Percentiles rank a stretch among this genome's conserved stretches.
Conservation (phyloP, 30 jellyfish, hydroid and myxozoan genomes). For the Cassiopea andromeda region DNA sequence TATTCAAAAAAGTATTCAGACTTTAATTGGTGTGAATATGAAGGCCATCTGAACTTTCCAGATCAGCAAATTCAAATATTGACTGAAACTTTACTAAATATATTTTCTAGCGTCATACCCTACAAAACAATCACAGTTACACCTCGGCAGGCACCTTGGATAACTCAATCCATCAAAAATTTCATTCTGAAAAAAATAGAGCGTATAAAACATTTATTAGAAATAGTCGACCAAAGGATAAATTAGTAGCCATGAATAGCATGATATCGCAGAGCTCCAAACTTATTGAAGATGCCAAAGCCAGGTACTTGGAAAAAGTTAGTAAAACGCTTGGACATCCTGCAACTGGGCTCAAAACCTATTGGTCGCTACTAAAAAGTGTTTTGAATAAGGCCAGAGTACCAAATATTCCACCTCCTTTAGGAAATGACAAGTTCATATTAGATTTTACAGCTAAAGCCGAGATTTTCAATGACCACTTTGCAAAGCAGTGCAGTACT, state of each 20-base stretch:
- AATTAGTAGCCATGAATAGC: slow-evolving; percentile 4
- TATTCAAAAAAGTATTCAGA: slow-evolving; percentile 23
- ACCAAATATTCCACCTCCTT: neutral
- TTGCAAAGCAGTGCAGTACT: slow-evolving; percentile 2
- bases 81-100: slow-evolving; percentile 46
- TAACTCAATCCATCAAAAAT: slow-evolving; percentile 34
- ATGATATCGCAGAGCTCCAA: neutral
- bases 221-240: slow-evolving; percentile 30
- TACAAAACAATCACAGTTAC: slow-evolving; percentile 9
- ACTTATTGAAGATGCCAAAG: slow-evolving; percentile 4
- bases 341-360: slow-evolving; percentile 2
- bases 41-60: neutral
- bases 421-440: neutral
- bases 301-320: neutral
- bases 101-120: slow-evolving; percentile 47
- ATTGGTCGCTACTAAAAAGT: slow-evolving; percentile 9
- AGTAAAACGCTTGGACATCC: slow-evolving; percentile 4
- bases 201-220: slow-evolving; percentile 35
- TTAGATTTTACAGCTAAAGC: slow-evolving; percentile 13
- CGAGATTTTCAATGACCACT: slow-evolving; percentile 14
- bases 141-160: slow-evolving; percentile 66
- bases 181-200: slow-evolving; percentile 29
- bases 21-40: slow-evolving; percentile 22
- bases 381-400: neutral
- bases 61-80: slow-evolving; percentile 35